These are phyloP conservation scores for Hafferia zeledoni DNA, from an alignment of 2,797 vertebrate species.

Conservation along the genomic window DNA sequence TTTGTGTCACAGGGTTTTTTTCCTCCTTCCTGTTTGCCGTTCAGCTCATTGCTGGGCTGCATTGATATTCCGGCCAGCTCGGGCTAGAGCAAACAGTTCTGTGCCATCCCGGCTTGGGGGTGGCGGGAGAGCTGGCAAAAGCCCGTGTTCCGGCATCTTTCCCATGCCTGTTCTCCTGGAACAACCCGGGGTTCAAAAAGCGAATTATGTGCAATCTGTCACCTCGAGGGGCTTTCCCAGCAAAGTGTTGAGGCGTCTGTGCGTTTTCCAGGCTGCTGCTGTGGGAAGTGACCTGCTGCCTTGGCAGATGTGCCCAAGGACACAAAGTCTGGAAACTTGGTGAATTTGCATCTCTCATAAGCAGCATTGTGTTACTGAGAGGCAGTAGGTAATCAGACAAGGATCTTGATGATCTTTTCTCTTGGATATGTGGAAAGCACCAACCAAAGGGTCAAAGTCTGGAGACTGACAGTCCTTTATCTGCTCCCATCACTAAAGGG, in stretches of 20 bases:
- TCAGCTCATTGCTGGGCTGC: background rate
- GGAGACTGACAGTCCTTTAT: background rate
- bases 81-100: background rate
- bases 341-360: background rate
- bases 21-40: background rate
- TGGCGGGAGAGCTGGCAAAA: background rate
- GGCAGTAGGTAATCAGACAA: background rate
- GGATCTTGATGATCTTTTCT: background rate
- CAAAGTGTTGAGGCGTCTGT: accelerated
- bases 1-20: background rate
- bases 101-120: background rate
- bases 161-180: background rate
- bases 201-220: background rate
- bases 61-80: slow-evolving; percentile 34
- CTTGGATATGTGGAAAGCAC: background rate
- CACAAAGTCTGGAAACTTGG: accelerated
- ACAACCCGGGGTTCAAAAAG: background rate
- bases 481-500: background rate
- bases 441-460: background rate
- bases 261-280: background rate
- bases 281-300: background rate
- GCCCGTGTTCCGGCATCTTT: background rate
- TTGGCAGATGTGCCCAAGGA: background rate
- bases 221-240: background rate
- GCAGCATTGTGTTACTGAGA: background rate